phyloP scores from a whole-genome alignment of 2,797 vertebrate genomes.

The Borostomias antarcticus region DNA sequence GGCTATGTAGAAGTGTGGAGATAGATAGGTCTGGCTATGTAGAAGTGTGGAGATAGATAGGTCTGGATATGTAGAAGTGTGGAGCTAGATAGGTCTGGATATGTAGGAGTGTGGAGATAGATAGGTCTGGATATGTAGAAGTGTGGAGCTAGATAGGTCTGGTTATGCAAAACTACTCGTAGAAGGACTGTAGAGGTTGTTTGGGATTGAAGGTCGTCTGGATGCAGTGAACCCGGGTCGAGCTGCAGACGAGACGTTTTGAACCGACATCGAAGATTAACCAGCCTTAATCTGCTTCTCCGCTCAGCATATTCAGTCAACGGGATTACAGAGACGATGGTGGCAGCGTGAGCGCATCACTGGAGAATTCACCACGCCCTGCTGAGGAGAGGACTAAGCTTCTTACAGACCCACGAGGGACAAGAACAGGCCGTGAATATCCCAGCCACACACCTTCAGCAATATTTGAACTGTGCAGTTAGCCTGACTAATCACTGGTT shows the following conservation, averaged over 20 bases:
- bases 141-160: too few species aligned
- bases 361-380: constrained; percentile 70
- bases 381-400: constrained; percentile 66
- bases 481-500: constrained; percentile 54
- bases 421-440: constrained; percentile 55
- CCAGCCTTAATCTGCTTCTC: constrained; percentile 76
- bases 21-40: too few species aligned
- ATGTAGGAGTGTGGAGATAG: too few species aligned
- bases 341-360: constrained; percentile 67
- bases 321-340: constrained; percentile 78
- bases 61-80: too few species aligned
- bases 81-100: too few species aligned
- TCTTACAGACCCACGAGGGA: constrained; percentile 62
- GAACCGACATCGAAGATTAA: constrained; percentile 57
- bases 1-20: too few species aligned
- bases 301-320: constrained; percentile 76
- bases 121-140: too few species aligned
- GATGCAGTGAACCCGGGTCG: constrained; percentile 38
- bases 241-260: constrained; percentile 59
- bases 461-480: constrained; percentile 59
- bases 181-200: too few species aligned
- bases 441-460: constrained; percentile 43
- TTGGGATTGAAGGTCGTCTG: constrained; percentile 20
- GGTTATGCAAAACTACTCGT: too few species aligned
- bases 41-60: too few species aligned